Evolutionary conservation across 2,113 vertebrate genomes (phyloP), one percentile per base, ranked within the genome.

Genomic region (Hemiprocne comata): DNA sequence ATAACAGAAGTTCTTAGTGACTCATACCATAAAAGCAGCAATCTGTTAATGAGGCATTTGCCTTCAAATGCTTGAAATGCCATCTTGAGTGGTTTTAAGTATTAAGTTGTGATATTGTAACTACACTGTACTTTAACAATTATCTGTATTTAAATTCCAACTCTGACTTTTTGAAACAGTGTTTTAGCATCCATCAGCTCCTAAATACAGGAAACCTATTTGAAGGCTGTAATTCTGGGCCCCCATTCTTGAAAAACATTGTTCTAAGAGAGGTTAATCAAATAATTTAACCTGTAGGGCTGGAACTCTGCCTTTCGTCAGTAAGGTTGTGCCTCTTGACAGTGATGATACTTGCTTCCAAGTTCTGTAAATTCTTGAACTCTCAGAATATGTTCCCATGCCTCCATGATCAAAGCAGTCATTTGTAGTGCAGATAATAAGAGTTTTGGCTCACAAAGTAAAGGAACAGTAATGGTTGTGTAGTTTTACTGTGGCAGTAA

Each of bases 21-120:
- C 82, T 97, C 85, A 91, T 80, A 67, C 48, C 44, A 62, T 93
- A 93, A 93, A 95, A 94, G 87, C 87, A 94, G 92, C 76, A 91
- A 87, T 95, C 85, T 96, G 75, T 86, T 96, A 96, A 96, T 96
- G 92, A 96, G 90, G 26, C 93, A 92, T 94, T 96, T 95, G 88
- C 83, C 61, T 91, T 94, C 73, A 92, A 86, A 90, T 61, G 65
- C 79, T 74, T 89, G 38, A 90, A 95, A 90, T 93, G 92, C 77
- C 65, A 57, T 86, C 73, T 86, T 90, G 85, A 93, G 69, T 90
- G 83, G 72, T 90, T 94, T 88, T 80, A 91, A 92, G 75, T 76
- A 55, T 87, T 92, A 83, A 94, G 78, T 67, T 95, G 48, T 88
- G 78, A 60, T 95, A 89, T 77, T 92, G 54, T 78, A 88, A 90